Percentiles rank a stretch among this genome's conserved stretches.
Conservation (phyloP, 2,888 invertebrate species). For the Pelosia muscerda region DNA sequence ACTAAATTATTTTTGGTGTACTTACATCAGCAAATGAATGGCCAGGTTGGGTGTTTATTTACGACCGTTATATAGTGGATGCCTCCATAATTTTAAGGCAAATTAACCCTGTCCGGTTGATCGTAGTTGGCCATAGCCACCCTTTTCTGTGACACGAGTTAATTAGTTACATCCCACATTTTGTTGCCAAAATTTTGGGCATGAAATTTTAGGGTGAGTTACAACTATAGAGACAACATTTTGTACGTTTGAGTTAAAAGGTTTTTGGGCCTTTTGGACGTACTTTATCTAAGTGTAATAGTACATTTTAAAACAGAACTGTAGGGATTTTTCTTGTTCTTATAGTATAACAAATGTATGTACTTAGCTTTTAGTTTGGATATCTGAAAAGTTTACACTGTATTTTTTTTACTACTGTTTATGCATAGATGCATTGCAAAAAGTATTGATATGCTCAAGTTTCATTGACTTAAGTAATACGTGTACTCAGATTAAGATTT, state of each 20-base stretch:
- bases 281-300: background rate
- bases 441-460: too few species aligned
- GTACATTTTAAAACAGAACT: too few species aligned
- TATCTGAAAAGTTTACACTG: too few species aligned
- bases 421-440: too few species aligned
- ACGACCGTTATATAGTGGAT: slow-evolving; percentile 28
- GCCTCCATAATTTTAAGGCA: slow-evolving; percentile 44
- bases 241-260: slow-evolving; percentile 12
- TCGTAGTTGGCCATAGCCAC: slow-evolving; percentile 42
- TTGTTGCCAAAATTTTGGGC: slow-evolving; percentile 41
- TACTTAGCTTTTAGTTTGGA: too few species aligned
- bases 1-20: slow-evolving; percentile 35
- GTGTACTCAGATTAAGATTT: too few species aligned
- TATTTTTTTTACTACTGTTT: too few species aligned
- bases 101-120: slow-evolving; percentile 46
- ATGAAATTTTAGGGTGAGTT: slow-evolving; percentile 37
- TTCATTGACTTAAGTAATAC: too few species aligned
- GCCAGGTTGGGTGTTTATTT: slow-evolving; percentile 44
- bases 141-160: slow-evolving; percentile 52
- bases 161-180: slow-evolving; percentile 45
- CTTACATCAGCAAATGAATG: slow-evolving; percentile 35
- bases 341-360: too few species aligned
- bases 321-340: too few species aligned
- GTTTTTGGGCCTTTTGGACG: slow-evolving; percentile 9
- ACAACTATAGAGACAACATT: slow-evolving; percentile 24